Base-by-base conservation (phyloP, 2,113 vertebrate genomes). In the Chloropsis hardwickii region DNA sequence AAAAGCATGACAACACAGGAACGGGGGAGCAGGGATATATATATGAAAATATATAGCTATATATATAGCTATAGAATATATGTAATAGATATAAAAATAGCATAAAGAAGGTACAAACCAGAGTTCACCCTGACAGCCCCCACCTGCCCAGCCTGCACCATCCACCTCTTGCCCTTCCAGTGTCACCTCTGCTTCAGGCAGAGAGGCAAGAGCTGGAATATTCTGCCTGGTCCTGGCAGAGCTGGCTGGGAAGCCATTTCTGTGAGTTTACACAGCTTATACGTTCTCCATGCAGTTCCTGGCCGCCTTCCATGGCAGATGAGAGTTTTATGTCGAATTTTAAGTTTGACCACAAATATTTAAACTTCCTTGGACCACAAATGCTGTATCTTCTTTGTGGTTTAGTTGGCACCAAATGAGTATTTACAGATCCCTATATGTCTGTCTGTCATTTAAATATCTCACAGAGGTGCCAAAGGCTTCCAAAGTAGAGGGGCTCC, bases 301-400 rank as follows among this genome's bases (percentile, higher is more conserved):
- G 97, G 98, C 97, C 8, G 86, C 81, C 56, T 96, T 97, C 98
- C 97, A 98, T 48, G 3, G 56, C 92, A 98, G 95, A 98, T 96
- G 96, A 97, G 97, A 98, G 92, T 97, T 98, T 97, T 97, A 97
- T 97, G 96, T 98, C 88, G 96, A 98, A 97, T 97, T 97, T 97
- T 97, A 98, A 98, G 94, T 97, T 97, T 96, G 96, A 98, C 98
- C 98, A 98, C 98, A 98, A 98, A 97, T 98, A 98, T 98, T 98
- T 97, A 97, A 98, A 98, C 97, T 97, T 98, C 97, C 93, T 96
- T 97, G 96, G 94, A 97, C 95, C 97, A 97, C 96, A 98, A 98
- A 97, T 95, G 90, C 92, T 97, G 96, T 97, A 98, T 98, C 98
- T 98, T 98, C 96, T 97, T 86, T 98, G 98, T 65, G 98, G 97